These are phyloP conservation scores for Myotis pilosus DNA, from an alignment of 2,797 vertebrate genomes.

Conservation along the genomic window DNA sequence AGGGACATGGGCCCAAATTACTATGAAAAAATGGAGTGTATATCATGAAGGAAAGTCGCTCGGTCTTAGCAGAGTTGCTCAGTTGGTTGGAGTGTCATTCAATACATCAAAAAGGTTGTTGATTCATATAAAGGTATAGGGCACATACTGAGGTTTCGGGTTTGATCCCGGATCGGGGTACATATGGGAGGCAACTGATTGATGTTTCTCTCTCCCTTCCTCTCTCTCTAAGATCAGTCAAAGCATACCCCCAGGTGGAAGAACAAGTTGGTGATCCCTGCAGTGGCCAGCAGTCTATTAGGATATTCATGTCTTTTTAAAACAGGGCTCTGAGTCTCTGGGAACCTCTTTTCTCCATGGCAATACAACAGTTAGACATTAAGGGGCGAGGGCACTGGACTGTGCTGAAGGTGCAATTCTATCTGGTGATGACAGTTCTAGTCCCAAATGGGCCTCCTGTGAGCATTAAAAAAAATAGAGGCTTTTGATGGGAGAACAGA, in stretches of 20 bases:
- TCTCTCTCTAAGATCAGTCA: not conserved
- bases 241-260: not conserved
- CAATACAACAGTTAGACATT: not conserved
- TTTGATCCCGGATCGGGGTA: not conserved
- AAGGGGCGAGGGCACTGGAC: not conserved
- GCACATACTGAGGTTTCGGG: not conserved
- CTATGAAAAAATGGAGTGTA: not conserved
- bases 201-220: not conserved
- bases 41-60: not conserved
- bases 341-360: not conserved
- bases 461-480: not conserved
- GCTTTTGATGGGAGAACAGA: not conserved
- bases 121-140: not conserved
- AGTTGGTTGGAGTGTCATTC: not conserved
- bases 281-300: not conserved
- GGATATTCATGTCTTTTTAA: not conserved
- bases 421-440: not conserved
- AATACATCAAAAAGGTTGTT: not conserved
- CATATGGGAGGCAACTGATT: not conserved
- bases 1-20: not conserved
- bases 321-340: not conserved
- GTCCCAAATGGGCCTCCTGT: not conserved
- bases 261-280: not conserved
- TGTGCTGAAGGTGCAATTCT: not conserved
- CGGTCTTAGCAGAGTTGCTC: not conserved